Percentiles rank a stretch among this genome's conserved stretches.
Evolutionary conservation across 2,888 invertebrate species (phyloP).

Genomic region (Nemotelus nigrinus): DNA sequence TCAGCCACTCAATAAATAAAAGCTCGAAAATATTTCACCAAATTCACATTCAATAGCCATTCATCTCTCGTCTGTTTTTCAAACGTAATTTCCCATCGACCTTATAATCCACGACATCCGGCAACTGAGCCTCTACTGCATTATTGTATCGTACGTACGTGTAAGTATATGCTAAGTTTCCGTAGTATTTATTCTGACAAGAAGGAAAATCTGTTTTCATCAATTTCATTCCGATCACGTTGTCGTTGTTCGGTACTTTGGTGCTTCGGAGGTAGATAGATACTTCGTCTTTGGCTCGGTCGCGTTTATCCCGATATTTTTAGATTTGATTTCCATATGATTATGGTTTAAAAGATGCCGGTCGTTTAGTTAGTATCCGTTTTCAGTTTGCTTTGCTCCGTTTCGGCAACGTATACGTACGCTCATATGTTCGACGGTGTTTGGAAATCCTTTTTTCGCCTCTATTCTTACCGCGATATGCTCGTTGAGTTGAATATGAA

Average conservation of each 20-base stretch:
- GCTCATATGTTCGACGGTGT: too few relatives aligned
- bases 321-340: conserved; percentile 43
- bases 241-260: conserved; percentile 28
- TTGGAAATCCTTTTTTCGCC: neutral
- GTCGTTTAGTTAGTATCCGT: conserved; percentile 24
- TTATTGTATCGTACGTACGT: conserved; percentile 22
- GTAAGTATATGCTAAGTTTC: conserved; percentile 38
- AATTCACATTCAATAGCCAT: neutral
- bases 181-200: conserved; percentile 31
- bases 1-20: conserved; percentile 20
- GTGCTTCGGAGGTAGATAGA: neutral
- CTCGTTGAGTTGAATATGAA: conserved; percentile 11
- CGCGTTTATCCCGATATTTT: conserved; percentile 27
- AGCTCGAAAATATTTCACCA: conserved; percentile 16
- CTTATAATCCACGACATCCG: conserved; percentile 30
- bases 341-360: conserved; percentile 38
- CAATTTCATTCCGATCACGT: conserved; percentile 43
- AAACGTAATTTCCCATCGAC: conserved; percentile 33
- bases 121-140: conserved; percentile 1
- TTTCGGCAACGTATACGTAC: neutral
- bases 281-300: conserved; percentile 5
- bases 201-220: conserved; percentile 40
- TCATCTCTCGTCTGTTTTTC: conserved; percentile 8
- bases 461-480: neutral
- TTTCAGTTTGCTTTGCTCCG: neutral